Base-by-base conservation (phyloP, 2,113 vertebrate species). In the Syrrhaptes paradoxus region DNA sequence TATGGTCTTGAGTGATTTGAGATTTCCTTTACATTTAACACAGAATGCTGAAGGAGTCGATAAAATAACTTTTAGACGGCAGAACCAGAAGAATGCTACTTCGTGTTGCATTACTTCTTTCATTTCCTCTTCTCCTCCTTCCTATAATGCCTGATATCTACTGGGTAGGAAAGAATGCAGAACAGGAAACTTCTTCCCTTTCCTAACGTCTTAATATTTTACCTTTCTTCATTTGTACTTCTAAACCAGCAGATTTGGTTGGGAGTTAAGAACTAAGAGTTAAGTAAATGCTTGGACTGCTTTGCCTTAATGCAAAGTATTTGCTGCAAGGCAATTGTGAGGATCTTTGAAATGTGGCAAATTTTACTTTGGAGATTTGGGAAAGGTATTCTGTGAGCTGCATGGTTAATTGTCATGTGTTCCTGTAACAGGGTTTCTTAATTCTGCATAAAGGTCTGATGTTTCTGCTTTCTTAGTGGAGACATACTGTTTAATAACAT, bases 21-120 rank as follows among this genome's bases (percentile, higher is more conserved):
- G 49, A 63, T 89, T 85, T 97, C 80, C 49, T 82, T 86, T 85
- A 78, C 31, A 15, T 92, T 82, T 92, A 91, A 46, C 54, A 20
- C 17, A 8, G 11, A 81, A 20, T 31, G 41, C 80, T 75, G 66
- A 87, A 88, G 54, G 48, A 93, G 65, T 49, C 1, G 0, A 52
- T 85, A 76, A 85, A 96, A 62, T 59, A 92, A 70, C 52, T 86
- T 73, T 26, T 31, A 74, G 80, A 32, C 1, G 6, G 57, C 49
- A 70, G 52, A 76, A 80, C 10, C 26, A 66, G 66, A 41, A 84
- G 65, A 76, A 83, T 58, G 45, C 20, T 49, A 55, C 48, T 87
- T 82, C 18, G 85, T 94, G 66, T 89, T 89, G 55, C n/a, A 73
- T 89, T 93, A 52, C 20, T 92, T 91, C 58, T 81, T 89, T 93